These are phyloP conservation scores for Thripadectes ignobilis DNA, from an alignment of 2,797 vertebrate genomes.

Conservation along the genomic window DNA sequence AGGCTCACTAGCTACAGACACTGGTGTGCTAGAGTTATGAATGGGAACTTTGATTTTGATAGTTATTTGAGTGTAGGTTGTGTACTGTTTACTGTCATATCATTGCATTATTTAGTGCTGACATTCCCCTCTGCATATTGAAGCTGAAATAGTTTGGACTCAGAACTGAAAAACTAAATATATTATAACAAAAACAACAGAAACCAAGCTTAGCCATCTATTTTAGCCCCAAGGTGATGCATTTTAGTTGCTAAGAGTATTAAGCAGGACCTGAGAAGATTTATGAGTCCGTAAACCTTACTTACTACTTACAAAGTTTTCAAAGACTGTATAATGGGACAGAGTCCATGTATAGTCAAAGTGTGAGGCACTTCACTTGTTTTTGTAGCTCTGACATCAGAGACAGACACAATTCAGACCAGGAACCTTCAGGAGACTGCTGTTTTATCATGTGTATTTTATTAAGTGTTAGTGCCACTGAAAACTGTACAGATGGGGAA, in stretches of 20 bases:
- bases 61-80: background rate
- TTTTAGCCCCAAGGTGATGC: background rate
- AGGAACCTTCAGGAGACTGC: background rate
- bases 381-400: background rate
- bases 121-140: background rate
- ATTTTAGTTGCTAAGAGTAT: background rate
- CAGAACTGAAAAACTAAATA: background rate
- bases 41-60: background rate
- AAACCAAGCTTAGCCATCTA: background rate
- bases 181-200: background rate
- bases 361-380: background rate
- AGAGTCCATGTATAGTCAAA: background rate
- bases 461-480: constrained; percentile 15
- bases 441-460: constrained; percentile 23
- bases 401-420: background rate
- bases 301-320: background rate
- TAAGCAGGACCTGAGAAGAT: background rate
- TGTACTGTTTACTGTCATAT: background rate
- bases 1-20: background rate
- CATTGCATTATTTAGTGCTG: background rate
- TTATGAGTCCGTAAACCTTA: background rate
- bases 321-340: background rate
- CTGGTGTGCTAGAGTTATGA: background rate
- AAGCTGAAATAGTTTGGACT: background rate
- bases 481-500: background rate